Evolutionary conservation across 2,888 invertebrate species (phyloP).

Genomic region (Luperina testacea): DNA sequence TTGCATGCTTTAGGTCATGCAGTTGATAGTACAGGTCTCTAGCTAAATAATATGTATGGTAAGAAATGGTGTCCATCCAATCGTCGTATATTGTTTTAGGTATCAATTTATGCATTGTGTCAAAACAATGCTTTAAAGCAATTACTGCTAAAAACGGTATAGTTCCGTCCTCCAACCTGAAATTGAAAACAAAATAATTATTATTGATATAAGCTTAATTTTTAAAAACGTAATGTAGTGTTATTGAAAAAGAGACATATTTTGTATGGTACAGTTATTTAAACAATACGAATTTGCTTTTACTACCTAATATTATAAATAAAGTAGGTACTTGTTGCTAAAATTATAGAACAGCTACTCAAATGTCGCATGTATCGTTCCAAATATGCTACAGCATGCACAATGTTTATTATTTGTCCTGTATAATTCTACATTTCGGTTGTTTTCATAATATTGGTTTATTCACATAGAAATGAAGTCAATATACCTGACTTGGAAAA

Average conservation of each 20-base stretch:
- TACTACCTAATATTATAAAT: not conserved
- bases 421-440: not conserved
- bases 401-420: not conserved
- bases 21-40: conserved; percentile 93
- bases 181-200: conserved; percentile 70
- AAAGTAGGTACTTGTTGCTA: not conserved
- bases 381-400: conserved; percentile 42
- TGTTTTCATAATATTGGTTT: not conserved
- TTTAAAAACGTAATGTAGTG: no score
- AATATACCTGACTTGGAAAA: not conserved
- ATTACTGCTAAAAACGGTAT: conserved; percentile 96
- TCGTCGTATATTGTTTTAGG: conserved; percentile 86
- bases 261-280: not conserved
- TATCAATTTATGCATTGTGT: conserved; percentile 92
- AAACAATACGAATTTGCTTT: not conserved
- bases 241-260: not conserved
- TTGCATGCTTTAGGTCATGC: conserved; percentile 91
- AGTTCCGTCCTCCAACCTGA: conserved; percentile 98
- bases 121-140: conserved; percentile 95
- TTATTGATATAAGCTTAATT: not conserved
- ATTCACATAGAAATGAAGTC: conserved; percentile 1
- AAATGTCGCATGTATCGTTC: conserved; percentile 25
- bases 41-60: conserved; percentile 94
- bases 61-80: conserved; percentile 91
- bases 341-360: conserved; percentile 34